A percentile compares a stretch with the other conserved stretches of the same genome.
These are phyloP conservation scores for Delphinus delphis DNA, from an alignment of 2,113 vertebrate genomes.

Conservation along the genomic window DNA sequence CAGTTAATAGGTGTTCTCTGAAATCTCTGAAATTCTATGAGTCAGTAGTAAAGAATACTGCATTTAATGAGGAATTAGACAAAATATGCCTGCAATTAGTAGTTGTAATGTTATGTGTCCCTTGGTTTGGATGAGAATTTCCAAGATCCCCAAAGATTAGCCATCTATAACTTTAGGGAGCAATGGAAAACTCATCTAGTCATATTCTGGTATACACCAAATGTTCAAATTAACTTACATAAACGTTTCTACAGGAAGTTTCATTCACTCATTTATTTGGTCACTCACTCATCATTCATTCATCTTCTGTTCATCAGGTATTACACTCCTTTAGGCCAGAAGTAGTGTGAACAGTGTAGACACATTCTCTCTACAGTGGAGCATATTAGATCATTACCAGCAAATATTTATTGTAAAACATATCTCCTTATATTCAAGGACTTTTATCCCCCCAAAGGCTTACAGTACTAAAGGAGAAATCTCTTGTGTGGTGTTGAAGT, in stretches of 20 bases:
- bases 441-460: neutral
- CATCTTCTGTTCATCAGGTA: neutral
- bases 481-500: neutral
- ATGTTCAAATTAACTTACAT: neutral
- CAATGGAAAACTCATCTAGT: neutral
- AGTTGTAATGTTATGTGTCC: neutral
- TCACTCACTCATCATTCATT: neutral
- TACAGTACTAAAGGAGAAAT: neutral
- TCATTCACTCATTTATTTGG: neutral
- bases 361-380: neutral
- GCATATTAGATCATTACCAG: neutral
- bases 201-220: neutral
- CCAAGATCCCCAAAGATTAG: neutral
- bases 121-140: conserved; percentile 34
- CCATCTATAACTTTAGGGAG: neutral
- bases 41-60: neutral
- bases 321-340: neutral
- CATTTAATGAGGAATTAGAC: neutral
- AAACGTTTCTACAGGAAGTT: neutral
- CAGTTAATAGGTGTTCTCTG: neutral
- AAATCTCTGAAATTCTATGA: neutral
- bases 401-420: neutral
- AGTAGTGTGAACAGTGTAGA: neutral
- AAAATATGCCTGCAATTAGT: neutral
- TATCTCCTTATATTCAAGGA: neutral